phyloP scores from a whole-genome alignment of 2,113 vertebrate species.

The Cyprinodon brontotheroides region DNA sequence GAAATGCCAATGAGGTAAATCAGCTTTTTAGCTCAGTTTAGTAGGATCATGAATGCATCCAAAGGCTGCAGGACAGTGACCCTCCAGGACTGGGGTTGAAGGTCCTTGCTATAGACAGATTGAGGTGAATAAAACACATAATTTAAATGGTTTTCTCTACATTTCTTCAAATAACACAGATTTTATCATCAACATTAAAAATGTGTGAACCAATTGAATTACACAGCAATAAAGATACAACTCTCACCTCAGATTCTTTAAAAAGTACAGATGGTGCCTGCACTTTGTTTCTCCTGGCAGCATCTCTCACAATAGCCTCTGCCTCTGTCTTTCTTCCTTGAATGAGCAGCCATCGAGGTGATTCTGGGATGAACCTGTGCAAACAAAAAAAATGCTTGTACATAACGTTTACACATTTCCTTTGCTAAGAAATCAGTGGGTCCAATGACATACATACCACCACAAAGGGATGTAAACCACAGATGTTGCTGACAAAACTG shows the following conservation, averaged over 20 bases:
- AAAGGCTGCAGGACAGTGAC: no score
- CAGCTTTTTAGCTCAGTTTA: no score
- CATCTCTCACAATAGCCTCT: conserved; percentile 85
- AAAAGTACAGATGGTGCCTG: conserved; percentile 83
- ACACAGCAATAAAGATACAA: background rate
- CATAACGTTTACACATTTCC: background rate
- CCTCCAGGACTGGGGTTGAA: no score
- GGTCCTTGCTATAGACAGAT: no score
- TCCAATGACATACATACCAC: conserved; percentile 82
- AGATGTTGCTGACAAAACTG: conserved; percentile 81
- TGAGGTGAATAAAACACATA: background rate
- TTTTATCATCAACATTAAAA: no score
- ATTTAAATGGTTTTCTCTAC: background rate
- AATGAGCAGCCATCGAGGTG: conserved; percentile 90
- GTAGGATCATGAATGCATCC: no score
- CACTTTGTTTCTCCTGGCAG: conserved; percentile 84
- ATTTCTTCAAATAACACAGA: background rate
- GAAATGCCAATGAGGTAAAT: no score
- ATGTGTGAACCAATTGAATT: background rate
- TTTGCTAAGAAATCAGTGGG: background rate
- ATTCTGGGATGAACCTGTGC: conserved; percentile 90
- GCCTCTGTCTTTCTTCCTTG: conserved; percentile 86
- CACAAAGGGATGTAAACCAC: conserved; percentile 85
- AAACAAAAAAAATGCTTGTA: background rate
- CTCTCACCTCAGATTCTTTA: conserved; percentile 80